Base-by-base conservation (phyloP, 2,113 vertebrate genomes). In the Phaethon lepturus region DNA sequence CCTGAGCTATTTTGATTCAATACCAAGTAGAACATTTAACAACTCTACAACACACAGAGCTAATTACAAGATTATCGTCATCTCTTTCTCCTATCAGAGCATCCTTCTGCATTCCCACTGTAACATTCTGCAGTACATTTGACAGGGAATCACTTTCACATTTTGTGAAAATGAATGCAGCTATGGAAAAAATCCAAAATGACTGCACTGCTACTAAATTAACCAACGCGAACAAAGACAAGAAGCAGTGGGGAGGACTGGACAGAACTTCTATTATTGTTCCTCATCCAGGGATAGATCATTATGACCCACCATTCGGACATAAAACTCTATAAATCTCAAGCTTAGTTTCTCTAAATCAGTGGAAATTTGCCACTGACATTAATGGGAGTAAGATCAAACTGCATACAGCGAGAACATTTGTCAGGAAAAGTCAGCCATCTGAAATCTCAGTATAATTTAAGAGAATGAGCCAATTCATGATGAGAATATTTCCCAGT, bases 11-110 rank as follows among this genome's bases (percentile, higher is more conserved):
- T 98, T 96, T 97, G 91, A 97, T 97, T 97, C 97, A 97, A 77
- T 93, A 97, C 94, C 89, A 95, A 87, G 87, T 56, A 95, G 94
- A 96, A 94, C 96, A 96, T 97, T 97, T 97, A 97, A 96, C 96
- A 96, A 95, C 53, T 94, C 86, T 80, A 94, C 96, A 96, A 96
- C 90, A 97, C 88, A 95, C 79, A 97, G 72, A 91, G 95, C 97
- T 97, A 97, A 97, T 97, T 97, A 97, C 72, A 92, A 96, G 95
- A 97, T 96, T 90, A 97, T 93, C 55, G 38, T 58, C 86, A 94
- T 96, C 95, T 96, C 74, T 90, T 91, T 92, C 83, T 95, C 93
- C 93, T 93, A 90, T 94, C 93, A 94, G 93, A 95, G 95, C 74
- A 95, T 90, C 72, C 76, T 89, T 91, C 86, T 96, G 95, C 31